Percentiles rank a stretch among this genome's conserved stretches.
Evolutionary conservation across 2,888 invertebrate genomes (phyloP).

Genomic region (Lepidonotus clava): DNA sequence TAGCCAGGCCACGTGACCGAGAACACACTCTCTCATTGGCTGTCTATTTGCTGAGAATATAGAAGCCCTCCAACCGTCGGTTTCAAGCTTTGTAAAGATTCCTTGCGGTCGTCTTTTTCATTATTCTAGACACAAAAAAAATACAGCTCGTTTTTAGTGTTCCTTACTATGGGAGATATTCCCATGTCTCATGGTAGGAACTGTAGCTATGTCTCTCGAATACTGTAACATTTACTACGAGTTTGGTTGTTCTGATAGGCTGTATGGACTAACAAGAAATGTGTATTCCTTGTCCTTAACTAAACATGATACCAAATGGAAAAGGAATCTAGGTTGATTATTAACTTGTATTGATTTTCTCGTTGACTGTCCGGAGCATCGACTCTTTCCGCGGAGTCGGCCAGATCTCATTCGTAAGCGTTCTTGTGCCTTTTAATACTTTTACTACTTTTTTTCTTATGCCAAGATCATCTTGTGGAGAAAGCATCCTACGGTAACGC

Average conservation of each 20-base stretch:
- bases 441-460: constrained; percentile 16
- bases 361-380: constrained; percentile 14
- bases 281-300: too few species aligned
- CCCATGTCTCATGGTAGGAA: too few species aligned
- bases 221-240: too few species aligned
- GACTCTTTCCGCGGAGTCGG: neutral
- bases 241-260: too few species aligned
- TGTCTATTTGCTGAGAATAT: neutral
- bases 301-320: too few species aligned
- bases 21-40: neutral
- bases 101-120: neutral
- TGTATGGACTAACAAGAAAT: too few species aligned
- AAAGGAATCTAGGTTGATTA: too few species aligned
- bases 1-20: constrained; percentile 3
- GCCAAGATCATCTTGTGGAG: neutral
- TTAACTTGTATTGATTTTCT: constrained; percentile 1
- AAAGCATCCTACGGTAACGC: neutral
- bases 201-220: too few species aligned
- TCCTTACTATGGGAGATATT: too few species aligned
- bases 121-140: neutral
- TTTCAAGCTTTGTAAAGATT: neutral
- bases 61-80: neutral
- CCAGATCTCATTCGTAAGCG: constrained; percentile 10
- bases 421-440: constrained; percentile 23
- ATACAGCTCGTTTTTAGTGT: too few species aligned